Base-by-base conservation (phyloP, 1,140 invertebrate species). In the Philaenus spumarius region DNA sequence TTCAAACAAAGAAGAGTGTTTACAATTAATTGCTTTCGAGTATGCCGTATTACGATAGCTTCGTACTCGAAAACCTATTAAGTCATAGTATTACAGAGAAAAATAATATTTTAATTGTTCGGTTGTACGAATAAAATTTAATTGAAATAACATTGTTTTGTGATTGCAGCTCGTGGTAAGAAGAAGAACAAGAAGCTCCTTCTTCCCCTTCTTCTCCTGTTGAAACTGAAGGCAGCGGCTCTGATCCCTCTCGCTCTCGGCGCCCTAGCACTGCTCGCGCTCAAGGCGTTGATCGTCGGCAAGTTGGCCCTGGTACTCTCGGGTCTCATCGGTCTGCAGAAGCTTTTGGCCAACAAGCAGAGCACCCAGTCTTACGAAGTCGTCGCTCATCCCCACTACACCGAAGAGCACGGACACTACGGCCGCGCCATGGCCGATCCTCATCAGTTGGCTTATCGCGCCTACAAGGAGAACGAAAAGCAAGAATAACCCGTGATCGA, bases 261-360 rank as follows among this genome's bases (percentile, higher is more conserved):
- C 60, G 84, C 81, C 67, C 78, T 90, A 52, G 88, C 85, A 7
- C 76, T 90, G n/a, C 76, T 89, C 26, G 87, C 87, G 5, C 84
- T 89, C 76, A 91, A 91, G 75, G 89, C 89, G 15, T 76, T 91
- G 50, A 75, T 90, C 45, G 79, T 90, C 62, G 86, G 86, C 69
- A 91, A 91, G 74, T 78, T 90, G 58, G 85, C 88, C 7, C 78
- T 91, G 7, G 78, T 89, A 40, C 78, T 90, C 53, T 82, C 85
- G 60, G 80, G 78, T 61, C 81, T 90, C 61, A 84, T 90, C 63
- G 86, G 82, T 4, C 72, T 90, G 59, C 88, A 90, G 75, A 90
- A 91, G 68, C 76, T 90, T 5, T 71, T 90, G 24, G 85, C 81
- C 35, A 76, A 77, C 64, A 89, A 89, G 65, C 73, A 79, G 48